These are phyloP conservation scores for Eudyptes chrysolophus DNA, from an alignment of 2,113 vertebrate species.

Conservation along the genomic window DNA sequence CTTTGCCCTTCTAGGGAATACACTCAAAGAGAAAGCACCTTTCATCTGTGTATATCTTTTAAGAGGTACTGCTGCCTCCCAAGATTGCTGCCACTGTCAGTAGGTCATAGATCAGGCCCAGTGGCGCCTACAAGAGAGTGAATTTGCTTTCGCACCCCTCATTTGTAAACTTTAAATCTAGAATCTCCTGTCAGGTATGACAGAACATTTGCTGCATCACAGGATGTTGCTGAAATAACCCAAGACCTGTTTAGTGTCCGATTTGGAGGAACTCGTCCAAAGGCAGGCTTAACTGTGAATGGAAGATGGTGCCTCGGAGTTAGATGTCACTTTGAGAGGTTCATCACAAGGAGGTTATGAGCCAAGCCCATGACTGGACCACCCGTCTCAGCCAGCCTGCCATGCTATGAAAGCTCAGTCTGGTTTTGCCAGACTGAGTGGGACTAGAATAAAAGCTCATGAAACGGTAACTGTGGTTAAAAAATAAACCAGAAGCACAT, in stretches of 20 bases:
- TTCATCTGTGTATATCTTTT: neutral
- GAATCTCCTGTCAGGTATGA: neutral
- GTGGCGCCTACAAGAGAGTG: neutral
- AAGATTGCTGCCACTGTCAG: neutral
- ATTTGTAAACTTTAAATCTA: neutral
- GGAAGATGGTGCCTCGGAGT: accelerated
- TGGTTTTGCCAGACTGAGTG: neutral
- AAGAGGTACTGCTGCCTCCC: neutral
- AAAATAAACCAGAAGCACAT: neutral
- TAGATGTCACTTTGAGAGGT: neutral
- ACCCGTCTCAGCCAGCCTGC: neutral
- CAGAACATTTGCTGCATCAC: neutral
- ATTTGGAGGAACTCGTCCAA: neutral
- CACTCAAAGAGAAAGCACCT: neutral
- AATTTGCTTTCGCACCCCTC: neutral
- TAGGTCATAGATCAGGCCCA: neutral
- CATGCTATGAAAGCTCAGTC: neutral
- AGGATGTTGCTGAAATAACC: neutral
- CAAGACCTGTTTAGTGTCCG: neutral
- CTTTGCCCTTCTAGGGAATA: neutral
- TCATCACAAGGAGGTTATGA: neutral
- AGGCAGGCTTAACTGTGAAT: neutral
- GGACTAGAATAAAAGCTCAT: neutral
- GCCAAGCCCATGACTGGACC: accelerated
- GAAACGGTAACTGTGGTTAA: neutral